Evolutionary conservation across 92 coral and sea anemone species (phyloP).

Genomic region (Actinostola sp.): DNA sequence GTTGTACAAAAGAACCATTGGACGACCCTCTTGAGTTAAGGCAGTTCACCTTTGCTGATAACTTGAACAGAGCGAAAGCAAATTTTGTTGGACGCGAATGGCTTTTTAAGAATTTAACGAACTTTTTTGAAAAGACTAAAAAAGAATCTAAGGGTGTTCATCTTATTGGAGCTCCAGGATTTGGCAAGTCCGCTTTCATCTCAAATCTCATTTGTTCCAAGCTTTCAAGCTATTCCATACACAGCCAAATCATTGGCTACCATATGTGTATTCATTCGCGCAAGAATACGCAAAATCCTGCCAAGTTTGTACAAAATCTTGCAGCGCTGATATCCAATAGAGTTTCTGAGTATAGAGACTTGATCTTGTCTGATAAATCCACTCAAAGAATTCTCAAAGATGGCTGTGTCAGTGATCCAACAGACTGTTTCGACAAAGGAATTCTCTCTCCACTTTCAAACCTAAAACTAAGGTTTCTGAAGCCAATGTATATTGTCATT

Average conservation of each 20-base stretch:
- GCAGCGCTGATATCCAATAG: slow-evolving; percentile 72
- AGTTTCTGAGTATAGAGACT: slow-evolving; percentile 48
- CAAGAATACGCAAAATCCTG: slow-evolving; percentile 71
- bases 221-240: slow-evolving; percentile 69
- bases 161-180: slow-evolving; percentile 82
- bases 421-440: slow-evolving; percentile 76
- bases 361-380: slow-evolving; percentile 32
- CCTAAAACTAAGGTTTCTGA: slow-evolving; percentile 33
- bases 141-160: slow-evolving; percentile 27
- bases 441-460: slow-evolving; percentile 69
- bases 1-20: slow-evolving; percentile 1
- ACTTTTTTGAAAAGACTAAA: neutral
- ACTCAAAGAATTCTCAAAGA: slow-evolving; percentile 51
- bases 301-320: slow-evolving; percentile 80
- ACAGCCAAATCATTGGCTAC: slow-evolving; percentile 75
- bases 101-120: slow-evolving; percentile 38
- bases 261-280: slow-evolving; percentile 79
- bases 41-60: slow-evolving; percentile 39
- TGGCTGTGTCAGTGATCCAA: slow-evolving; percentile 69
- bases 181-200: slow-evolving; percentile 82
- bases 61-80: slow-evolving; percentile 43
- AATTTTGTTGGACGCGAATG: slow-evolving; percentile 68
- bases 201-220: slow-evolving; percentile 82
- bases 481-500: slow-evolving; percentile 43
- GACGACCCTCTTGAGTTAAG: slow-evolving; percentile 11